Conservation (phyloP, 1,140 invertebrate species). For the Rhysida immarginata region DNA sequence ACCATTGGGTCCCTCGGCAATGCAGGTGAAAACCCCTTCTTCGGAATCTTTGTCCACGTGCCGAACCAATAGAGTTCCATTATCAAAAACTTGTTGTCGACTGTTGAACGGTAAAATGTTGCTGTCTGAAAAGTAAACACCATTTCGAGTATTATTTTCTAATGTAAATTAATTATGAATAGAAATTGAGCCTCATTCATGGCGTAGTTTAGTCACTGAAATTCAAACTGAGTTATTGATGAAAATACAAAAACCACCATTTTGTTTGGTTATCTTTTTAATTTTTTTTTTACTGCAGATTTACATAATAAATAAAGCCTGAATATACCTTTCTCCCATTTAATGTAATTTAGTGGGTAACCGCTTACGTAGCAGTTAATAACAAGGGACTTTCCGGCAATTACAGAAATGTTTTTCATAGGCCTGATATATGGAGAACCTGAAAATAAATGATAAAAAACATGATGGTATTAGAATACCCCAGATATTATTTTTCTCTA, state of each 20-base stretch:
- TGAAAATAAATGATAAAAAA: too few relatives aligned
- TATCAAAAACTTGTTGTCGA: constrained; percentile 27
- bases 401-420: background rate
- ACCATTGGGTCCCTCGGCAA: constrained; percentile 22
- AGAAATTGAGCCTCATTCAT: too few relatives aligned
- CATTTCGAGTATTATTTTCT: too few relatives aligned
- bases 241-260: too few relatives aligned
- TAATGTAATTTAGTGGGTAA: background rate
- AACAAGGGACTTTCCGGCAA: background rate
- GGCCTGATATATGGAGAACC: background rate
- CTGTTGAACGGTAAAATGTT: constrained; percentile 29
- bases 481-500: too few relatives aligned
- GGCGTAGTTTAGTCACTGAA: too few relatives aligned
- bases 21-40: constrained; percentile 29
- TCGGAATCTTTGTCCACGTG: constrained; percentile 26
- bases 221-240: too few relatives aligned
- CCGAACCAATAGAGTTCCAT: constrained; percentile 27
- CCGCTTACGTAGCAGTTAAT: background rate
- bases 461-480: too few relatives aligned
- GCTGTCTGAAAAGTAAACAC: constrained; percentile 18
- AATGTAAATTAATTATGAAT: too few relatives aligned
- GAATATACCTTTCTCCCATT: background rate
- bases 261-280: too few relatives aligned
- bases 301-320: too few relatives aligned
- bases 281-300: too few relatives aligned